A percentile compares a stretch with the other conserved stretches of the same genome.
These are phyloP conservation scores for Brienomyrus longianalis DNA, from an alignment of 2,113 vertebrate species.

Conservation along the genomic window DNA sequence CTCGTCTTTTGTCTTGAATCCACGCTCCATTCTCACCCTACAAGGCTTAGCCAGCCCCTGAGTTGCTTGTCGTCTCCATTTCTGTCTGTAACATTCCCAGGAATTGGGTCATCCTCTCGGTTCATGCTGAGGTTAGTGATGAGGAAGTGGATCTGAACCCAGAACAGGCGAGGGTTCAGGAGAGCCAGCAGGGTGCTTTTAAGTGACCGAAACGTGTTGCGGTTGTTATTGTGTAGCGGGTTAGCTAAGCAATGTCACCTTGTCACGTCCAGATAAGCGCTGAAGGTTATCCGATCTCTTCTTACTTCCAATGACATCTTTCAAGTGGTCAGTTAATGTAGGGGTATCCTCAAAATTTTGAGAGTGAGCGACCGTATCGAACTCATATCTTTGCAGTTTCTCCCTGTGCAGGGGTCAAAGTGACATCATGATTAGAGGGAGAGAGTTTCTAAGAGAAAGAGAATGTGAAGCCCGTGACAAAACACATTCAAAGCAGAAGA, in stretches of 20 bases:
- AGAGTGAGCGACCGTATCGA: not conserved
- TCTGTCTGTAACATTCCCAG: not conserved
- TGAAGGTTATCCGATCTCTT: not conserved
- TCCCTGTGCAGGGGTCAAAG: not conserved
- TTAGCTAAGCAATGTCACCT: slow-evolving; percentile 11
- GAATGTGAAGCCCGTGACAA: not conserved
- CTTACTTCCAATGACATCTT: slow-evolving; percentile 10
- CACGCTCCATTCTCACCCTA: not conserved
- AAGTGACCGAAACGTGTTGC: not conserved
- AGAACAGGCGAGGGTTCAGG: not conserved
- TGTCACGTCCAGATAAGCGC: slow-evolving; percentile 11
- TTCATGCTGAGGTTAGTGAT: slow-evolving; percentile 13
- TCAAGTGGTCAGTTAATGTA: not conserved
- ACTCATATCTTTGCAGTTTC: not conserved
- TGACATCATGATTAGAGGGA: not conserved
- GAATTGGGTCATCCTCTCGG: slow-evolving; percentile 12
- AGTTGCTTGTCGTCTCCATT: not conserved
- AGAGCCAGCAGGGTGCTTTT: not conserved
- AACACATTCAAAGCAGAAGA: not conserved
- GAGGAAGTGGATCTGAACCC: not conserved
- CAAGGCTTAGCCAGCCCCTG: not conserved
- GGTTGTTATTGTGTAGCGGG: not conserved
- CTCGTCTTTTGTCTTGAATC: not conserved
- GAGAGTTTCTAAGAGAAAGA: not conserved
- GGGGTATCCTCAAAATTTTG: slow-evolving; percentile 11